Evolutionary conservation across 2,113 vertebrate species (phyloP), one percentile per base, ranked within the genome.

Genomic region (Dolichallabes microphthalmus): DNA sequence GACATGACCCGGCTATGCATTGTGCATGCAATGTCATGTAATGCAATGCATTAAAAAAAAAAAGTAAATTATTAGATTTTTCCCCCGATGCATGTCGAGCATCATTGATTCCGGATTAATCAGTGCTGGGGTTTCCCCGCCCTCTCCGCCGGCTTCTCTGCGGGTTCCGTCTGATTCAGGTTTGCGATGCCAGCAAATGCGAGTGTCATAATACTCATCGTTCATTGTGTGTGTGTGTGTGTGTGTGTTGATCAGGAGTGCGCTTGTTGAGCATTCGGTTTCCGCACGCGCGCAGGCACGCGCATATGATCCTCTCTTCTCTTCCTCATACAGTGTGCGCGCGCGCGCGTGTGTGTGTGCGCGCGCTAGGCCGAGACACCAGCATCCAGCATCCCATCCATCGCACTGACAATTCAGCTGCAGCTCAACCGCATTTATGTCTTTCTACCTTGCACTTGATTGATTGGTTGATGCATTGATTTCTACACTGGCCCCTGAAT

Each of bases 61-160:
- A n/a, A n/a, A n/a, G n/a, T n/a, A n/a, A n/a, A n/a, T n/a, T n/a
- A n/a, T n/a, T n/a, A n/a, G n/a, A n/a, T n/a, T n/a, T n/a, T n/a
- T n/a, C n/a, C n/a, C n/a, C n/a, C n/a, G 5, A 20, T 68, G 80
- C 80, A 82, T 57, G 80, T 69, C 53, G 57, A 82, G 57, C 63
- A 69, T 35, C 80, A 68, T 22, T 30, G 63, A 69, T 69, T 82
- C 30, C 19, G 53, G 45, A 81, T 81, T 68, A 57, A 60, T 32
- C 80, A 61, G 69, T 68, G 32, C 27, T 45, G 27, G 50, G 80
- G 22, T 55, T 69, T 69, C 39, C 64, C 64, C 64, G 15, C 27
- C 80, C 63, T 68, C 45, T 11, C 27, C 35, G 50, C n/a, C n/a
- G 74, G 74, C 22, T n/a, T 45, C 35, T 11, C 69, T 22, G 35